Percentiles rank a stretch among this genome's conserved stretches.
phyloP scores from a whole-genome alignment of 2,797 vertebrate genomes.

The Gymnoscopelus microlampas region DNA sequence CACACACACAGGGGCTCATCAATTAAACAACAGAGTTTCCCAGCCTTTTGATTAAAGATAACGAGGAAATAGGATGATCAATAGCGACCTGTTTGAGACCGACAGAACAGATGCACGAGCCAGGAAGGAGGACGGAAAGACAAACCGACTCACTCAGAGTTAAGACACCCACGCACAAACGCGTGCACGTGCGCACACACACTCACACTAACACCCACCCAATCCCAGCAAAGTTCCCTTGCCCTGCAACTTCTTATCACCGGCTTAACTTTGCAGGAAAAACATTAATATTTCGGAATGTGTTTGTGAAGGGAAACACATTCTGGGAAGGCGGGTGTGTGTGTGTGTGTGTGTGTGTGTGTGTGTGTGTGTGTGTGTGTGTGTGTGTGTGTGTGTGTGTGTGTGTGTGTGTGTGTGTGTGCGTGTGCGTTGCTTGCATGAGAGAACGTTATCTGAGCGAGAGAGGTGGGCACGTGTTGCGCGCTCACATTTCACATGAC shows the following conservation, averaged over 20 bases:
- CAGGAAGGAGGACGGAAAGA: slow-evolving; percentile 24
- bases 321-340: background rate
- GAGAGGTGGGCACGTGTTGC: too few relatives aligned
- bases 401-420: background rate
- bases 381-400: slow-evolving; percentile 8
- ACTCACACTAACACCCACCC: too few relatives aligned
- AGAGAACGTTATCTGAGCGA: too few relatives aligned
- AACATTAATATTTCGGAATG: background rate
- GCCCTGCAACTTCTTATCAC: background rate
- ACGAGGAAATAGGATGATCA: slow-evolving; percentile 83
- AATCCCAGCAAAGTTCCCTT: background rate
- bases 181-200: too few relatives aligned
- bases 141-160: slow-evolving; percentile 13
- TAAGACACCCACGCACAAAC: background rate
- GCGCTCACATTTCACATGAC: slow-evolving; percentile 46
- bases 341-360: slow-evolving; percentile 10
- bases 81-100: slow-evolving; percentile 75
- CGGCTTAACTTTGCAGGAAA: background rate
- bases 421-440: too few relatives aligned
- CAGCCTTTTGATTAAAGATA: slow-evolving; percentile 87
- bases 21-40: slow-evolving; percentile 86
- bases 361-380: slow-evolving; percentile 2
- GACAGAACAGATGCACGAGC: slow-evolving; percentile 59
- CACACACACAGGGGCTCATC: slow-evolving; percentile 74
- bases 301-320: background rate